phyloP scores from a whole-genome alignment of 2,113 vertebrate genomes.

The Micronycteris hirsuta region DNA sequence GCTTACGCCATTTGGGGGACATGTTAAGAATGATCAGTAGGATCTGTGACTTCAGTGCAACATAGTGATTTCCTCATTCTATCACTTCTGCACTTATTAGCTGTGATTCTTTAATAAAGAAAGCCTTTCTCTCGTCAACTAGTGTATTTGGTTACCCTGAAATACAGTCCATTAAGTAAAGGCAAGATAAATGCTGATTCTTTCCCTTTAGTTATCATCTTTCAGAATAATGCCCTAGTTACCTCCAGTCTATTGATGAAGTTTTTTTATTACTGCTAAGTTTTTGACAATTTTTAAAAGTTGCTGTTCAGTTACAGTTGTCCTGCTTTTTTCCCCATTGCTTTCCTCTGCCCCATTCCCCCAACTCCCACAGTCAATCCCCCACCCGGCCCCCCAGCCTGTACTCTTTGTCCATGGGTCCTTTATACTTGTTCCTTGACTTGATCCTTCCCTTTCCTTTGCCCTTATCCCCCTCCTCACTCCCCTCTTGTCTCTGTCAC shows the following conservation, averaged over 20 bases:
- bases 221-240: neutral
- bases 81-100: neutral
- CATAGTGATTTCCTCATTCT: conserved; percentile 18
- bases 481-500: too few species aligned
- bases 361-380: too few species aligned
- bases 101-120: conserved; percentile 18
- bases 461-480: too few species aligned
- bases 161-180: neutral
- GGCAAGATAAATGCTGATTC: neutral
- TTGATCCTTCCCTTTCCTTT: too few species aligned
- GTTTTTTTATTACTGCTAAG: neutral
- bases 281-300: too few species aligned
- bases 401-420: too few species aligned
- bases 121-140: neutral
- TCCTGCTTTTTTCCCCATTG: too few species aligned
- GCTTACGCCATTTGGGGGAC: neutral
- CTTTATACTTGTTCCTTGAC: too few species aligned
- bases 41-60: neutral
- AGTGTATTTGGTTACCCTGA: neutral
- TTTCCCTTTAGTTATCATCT: neutral
- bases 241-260: neutral
- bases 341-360: too few species aligned
- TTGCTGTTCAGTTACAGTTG: too few species aligned
- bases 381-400: too few species aligned
- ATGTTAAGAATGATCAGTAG: neutral